Conservation (phyloP, 2,113 vertebrate species). For the Martes martes region DNA sequence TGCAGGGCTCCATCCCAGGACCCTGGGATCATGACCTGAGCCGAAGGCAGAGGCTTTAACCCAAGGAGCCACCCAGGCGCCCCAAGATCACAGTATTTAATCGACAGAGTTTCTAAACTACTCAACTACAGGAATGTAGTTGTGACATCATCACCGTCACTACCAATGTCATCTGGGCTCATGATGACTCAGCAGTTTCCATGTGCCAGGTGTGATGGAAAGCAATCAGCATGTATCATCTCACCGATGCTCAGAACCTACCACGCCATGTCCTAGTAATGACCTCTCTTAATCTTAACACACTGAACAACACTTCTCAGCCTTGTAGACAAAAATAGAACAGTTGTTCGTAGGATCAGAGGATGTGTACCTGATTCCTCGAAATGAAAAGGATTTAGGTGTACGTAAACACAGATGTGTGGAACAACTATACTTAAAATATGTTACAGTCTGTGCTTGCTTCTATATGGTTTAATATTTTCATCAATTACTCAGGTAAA, state of each 20-base stretch:
- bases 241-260: neutral
- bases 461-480: neutral
- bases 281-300: neutral
- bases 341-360: neutral
- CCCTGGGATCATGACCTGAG: too few species aligned
- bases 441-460: neutral
- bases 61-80: too few species aligned
- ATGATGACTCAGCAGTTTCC: neutral
- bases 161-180: neutral
- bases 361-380: neutral
- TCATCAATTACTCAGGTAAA: neutral
- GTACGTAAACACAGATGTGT: neutral
- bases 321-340: neutral
- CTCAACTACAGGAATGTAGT: neutral
- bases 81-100: neutral
- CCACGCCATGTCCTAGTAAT: fast-evolving
- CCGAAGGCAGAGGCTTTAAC: too few species aligned
- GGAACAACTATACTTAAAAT: neutral
- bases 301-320: neutral
- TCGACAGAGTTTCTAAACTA: neutral
- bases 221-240: too few species aligned
- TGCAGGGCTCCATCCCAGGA: too few species aligned
- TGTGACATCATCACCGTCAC: fast-evolving
- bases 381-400: neutral
- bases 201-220: neutral